Percentiles rank a stretch among this genome's conserved stretches.
These are phyloP conservation scores for Cephus runcator DNA, from an alignment of 2,888 invertebrate genomes.

Conservation along the genomic window DNA sequence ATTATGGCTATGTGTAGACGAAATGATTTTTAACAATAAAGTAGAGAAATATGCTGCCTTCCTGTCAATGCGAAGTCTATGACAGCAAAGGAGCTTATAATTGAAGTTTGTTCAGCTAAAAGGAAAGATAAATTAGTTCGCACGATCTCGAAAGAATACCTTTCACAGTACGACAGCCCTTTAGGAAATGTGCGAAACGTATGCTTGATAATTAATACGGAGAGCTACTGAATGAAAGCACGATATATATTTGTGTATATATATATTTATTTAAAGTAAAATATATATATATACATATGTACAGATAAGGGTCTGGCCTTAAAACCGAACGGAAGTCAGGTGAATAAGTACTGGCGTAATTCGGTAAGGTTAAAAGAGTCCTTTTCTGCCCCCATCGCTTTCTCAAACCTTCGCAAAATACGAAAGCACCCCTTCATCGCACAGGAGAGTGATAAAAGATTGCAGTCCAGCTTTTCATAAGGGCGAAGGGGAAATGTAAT, in stretches of 20 bases:
- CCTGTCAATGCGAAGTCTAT: neutral
- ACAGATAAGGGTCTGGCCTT: neutral
- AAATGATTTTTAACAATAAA: no score
- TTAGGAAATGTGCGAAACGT: no score
- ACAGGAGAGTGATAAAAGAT: neutral
- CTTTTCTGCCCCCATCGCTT: no score
- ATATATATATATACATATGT: neutral
- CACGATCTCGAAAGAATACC: neutral
- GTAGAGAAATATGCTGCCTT: no score
- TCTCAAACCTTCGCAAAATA: no score
- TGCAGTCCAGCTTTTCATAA: slow-evolving; percentile 5
- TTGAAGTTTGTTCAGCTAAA: slow-evolving; percentile 15
- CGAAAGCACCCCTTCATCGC: neutral
- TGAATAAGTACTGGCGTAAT: no score
- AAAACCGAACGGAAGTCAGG: no score
- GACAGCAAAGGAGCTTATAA: neutral
- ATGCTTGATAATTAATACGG: no score
- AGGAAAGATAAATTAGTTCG: slow-evolving; percentile 9
- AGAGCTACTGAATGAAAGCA: no score
- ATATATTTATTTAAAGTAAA: neutral
- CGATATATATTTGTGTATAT: no score
- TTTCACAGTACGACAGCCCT: slow-evolving; percentile 1
- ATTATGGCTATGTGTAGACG: no score
- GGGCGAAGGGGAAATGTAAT: slow-evolving; percentile 8
- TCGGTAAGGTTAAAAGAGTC: no score